A percentile compares a stretch with the other conserved stretches of the same genome.
These are phyloP conservation scores for Mystacornis crossleyi DNA, from an alignment of 2,113 vertebrate genomes.

Conservation along the genomic window DNA sequence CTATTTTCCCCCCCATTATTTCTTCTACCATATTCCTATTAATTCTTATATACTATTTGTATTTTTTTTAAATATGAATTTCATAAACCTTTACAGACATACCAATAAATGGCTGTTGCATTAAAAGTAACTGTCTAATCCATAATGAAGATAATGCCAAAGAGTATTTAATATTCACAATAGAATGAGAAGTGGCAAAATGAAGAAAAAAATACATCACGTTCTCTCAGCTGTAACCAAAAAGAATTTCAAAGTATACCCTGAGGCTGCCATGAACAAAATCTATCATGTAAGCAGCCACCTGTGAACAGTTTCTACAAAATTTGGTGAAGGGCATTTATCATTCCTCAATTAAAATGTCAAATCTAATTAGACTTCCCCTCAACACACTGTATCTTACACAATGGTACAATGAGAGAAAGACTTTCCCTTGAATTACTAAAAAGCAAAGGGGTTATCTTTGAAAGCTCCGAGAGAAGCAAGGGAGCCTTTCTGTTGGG, in stretches of 20 bases:
- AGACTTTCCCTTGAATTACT: slow-evolving; percentile 25
- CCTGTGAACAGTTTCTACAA: slow-evolving; percentile 43
- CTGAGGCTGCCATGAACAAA: neutral
- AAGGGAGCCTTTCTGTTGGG: neutral
- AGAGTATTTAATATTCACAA: neutral
- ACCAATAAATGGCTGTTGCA: neutral
- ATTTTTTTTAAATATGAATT: neutral
- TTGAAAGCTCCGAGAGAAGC: neutral
- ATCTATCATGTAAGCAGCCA: slow-evolving; percentile 41
- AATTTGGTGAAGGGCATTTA: slow-evolving; percentile 60
- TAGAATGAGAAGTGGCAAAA: neutral
- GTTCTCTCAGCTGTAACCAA: neutral
- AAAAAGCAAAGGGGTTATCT: neutral
- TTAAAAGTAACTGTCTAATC: neutral
- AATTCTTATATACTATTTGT: neutral
- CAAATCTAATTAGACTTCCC: slow-evolving; percentile 63
- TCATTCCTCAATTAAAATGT: slow-evolving; percentile 70
- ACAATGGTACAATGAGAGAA: neutral
- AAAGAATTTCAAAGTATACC: neutral
- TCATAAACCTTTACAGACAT: neutral
- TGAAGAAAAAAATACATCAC: neutral
- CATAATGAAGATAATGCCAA: neutral
- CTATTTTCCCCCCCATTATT: neutral
- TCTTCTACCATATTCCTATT: neutral
- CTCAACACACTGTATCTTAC: neutral